Conservation (phyloP, 1,140 invertebrate species). For the Cyclargus thomasi region DNA sequence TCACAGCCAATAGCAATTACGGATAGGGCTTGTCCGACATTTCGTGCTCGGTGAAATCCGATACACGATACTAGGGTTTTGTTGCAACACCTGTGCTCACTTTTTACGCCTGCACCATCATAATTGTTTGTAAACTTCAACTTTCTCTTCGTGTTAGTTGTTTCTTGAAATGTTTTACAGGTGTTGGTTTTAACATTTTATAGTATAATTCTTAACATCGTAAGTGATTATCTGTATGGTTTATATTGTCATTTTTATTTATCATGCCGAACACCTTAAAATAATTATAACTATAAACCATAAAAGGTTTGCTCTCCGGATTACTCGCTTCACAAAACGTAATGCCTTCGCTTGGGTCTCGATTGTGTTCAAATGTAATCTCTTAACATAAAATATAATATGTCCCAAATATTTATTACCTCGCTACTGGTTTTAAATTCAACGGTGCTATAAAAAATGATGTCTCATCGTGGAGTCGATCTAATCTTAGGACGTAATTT, state of each 20-base stretch:
- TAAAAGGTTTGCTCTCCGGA: not conserved
- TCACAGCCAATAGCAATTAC: slow-evolving; percentile 46
- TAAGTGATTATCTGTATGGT: too few species aligned
- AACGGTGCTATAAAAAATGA: slow-evolving; percentile 20
- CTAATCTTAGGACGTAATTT: slow-evolving; percentile 29
- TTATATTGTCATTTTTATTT: too few species aligned
- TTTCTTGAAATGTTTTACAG: not conserved
- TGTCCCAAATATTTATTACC: slow-evolving; percentile 9
- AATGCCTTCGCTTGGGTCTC: not conserved
- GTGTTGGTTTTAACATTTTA: too few species aligned
- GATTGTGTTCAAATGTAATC: slow-evolving; percentile 1
- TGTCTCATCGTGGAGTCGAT: slow-evolving; percentile 24
- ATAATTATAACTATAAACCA: too few species aligned
- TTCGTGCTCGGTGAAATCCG: slow-evolving; percentile 18
- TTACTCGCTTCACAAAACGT: not conserved
- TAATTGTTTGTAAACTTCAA: not conserved
- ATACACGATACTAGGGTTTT: slow-evolving; percentile 9
- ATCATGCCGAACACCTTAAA: too few species aligned
- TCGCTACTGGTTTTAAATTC: slow-evolving; percentile 23
- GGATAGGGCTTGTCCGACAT: slow-evolving; percentile 26
- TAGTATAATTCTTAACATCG: too few species aligned
- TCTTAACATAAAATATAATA: slow-evolving; percentile 11
- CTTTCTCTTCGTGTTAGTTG: not conserved
- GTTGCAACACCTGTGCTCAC: slow-evolving; percentile 17
- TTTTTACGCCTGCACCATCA: slow-evolving; percentile 1